Evolutionary conservation across 1,140 invertebrate genomes (phyloP), one percentile per base, ranked within the genome.

Genomic region (Choristoneura fumiferana): DNA sequence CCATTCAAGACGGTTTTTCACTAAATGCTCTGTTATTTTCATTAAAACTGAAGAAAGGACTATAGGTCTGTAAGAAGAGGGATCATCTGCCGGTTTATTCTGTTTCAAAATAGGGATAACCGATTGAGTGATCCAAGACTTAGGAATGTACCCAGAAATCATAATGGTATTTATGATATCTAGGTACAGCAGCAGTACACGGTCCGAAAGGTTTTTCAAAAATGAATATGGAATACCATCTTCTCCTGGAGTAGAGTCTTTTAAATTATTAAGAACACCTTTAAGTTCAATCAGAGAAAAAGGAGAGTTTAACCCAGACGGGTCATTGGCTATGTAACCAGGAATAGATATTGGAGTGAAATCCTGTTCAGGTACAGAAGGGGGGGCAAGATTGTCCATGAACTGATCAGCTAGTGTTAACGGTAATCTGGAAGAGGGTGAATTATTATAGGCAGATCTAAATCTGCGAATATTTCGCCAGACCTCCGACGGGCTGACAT

Each of bases 1-100:
- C 71, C 71, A 70, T 60, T 69, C 70, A 35, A 73, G 14, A 4
- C 65, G 35, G 22, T 61, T 65, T 61, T 71, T 71, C 8, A 68
- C 34, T 34, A 71, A 39, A 37, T 68, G 63, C 54, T 68, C 68
- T 1, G 29, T n/a, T 49, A 73, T 22, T 60, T 73, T 73, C 12
- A 38, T 8, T 14, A 70, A 35, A 5, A 57, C 54, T n/a, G 64
- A 58, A 12, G 71, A 68, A n/a, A 73, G 54, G 22, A 55, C 68
- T 36, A 71, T 71, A 9, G 71, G 68, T 9, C 68, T 35, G 13
- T 66, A 73, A 9, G 63, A 71, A n/a, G 4, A 0, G 12, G 52
- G 12, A 34, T 70, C 36, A 6, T 33, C 45, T 10, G 67, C 34
- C 12, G n/a, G 8, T 66, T 73, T 73, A 39, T 55, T 22, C 10